Evolutionary conservation across 92 coral and sea anemone genomes (phyloP).

Genomic region (Siderastrea siderea): DNA sequence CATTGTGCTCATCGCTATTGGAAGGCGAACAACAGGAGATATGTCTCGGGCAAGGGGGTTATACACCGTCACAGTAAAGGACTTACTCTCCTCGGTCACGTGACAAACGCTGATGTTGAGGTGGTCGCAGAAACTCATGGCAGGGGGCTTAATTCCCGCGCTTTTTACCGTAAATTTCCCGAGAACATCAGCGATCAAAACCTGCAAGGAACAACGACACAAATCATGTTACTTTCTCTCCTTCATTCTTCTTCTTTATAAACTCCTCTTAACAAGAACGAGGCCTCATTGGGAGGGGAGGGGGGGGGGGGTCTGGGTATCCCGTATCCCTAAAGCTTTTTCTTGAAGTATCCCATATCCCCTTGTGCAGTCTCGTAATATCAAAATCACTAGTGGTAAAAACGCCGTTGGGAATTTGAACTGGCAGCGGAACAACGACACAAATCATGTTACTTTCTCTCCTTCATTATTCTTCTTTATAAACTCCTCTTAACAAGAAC

Average conservation of each 20-base stretch:
- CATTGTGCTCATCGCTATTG: constrained; percentile 65
- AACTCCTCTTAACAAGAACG: not conserved
- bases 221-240: not conserved
- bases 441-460: not conserved
- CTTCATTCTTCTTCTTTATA: not conserved
- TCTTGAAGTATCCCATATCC: no score
- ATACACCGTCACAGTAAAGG: constrained; percentile 87
- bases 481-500: not conserved
- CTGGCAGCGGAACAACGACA: no score
- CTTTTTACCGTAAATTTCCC: constrained; percentile 71
- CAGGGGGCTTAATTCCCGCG: constrained; percentile 59
- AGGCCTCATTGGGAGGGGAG: no score
- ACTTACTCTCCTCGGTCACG: constrained; percentile 75
- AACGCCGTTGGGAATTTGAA: no score
- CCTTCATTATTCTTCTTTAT: not conserved
- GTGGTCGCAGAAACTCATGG: constrained; percentile 82
- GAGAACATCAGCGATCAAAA: constrained; percentile 74
- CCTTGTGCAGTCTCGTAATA: no score
- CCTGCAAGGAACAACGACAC: constrained; percentile 38
- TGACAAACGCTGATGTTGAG: constrained; percentile 93
- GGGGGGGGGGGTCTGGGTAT: no score
- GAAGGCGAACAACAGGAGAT: constrained; percentile 70
- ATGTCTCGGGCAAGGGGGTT: constrained; percentile 87
- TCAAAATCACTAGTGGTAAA: no score
- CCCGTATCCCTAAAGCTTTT: no score